These are phyloP conservation scores for Procambarus virginalis DNA, from an alignment of 1,140 invertebrate genomes.

Conservation along the genomic window DNA sequence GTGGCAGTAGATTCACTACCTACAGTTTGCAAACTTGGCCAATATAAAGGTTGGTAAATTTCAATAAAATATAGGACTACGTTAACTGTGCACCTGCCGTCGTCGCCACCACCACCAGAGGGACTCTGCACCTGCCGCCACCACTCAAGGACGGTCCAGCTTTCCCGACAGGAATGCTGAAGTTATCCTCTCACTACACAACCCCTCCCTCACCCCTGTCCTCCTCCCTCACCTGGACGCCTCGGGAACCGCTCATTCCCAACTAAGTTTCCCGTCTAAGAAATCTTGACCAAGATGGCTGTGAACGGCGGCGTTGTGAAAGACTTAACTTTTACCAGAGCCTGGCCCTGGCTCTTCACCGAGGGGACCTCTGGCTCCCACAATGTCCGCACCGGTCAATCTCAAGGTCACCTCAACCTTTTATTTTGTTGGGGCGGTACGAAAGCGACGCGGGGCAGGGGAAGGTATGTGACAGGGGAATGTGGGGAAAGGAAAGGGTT, in stretches of 20 bases:
- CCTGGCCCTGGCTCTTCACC: background rate
- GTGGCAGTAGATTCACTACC: too few relatives aligned
- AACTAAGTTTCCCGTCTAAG: background rate
- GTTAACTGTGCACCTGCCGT: too few relatives aligned
- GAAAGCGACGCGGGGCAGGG: background rate
- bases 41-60: too few relatives aligned
- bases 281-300: background rate
- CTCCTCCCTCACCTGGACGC: background rate
- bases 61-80: too few relatives aligned
- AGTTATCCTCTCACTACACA: background rate
- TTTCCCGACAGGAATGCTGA: background rate
- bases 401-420: background rate
- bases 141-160: background rate
- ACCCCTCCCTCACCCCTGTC: background rate
- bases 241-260: background rate
- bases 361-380: background rate
- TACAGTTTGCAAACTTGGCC: too few relatives aligned
- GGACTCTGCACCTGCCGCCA: too few relatives aligned
- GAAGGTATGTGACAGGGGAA: background rate
- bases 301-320: background rate
- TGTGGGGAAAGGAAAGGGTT: background rate
- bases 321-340: background rate
- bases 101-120: background rate
- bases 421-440: background rate
- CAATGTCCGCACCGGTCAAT: background rate